phyloP scores from a whole-genome alignment of 2,797 vertebrate species.

The Choloepus didactylus region DNA sequence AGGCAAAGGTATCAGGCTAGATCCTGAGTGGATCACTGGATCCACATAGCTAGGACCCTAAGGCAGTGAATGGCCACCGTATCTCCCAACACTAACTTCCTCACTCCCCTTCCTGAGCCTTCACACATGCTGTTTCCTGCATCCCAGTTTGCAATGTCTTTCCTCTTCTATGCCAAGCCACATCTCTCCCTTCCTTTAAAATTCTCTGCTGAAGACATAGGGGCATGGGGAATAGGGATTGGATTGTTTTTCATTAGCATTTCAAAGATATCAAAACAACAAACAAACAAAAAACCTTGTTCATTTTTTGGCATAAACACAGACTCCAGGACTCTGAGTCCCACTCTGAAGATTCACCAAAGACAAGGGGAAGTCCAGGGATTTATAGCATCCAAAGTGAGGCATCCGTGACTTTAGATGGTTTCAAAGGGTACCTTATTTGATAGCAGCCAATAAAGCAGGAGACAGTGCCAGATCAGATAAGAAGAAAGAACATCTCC shows the following conservation, averaged over 20 bases:
- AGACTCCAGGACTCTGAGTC: background rate
- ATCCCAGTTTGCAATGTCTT: background rate
- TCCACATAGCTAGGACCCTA: background rate
- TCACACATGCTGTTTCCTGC: background rate
- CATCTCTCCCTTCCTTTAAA: background rate
- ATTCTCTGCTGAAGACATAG: background rate
- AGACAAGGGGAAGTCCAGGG: constrained; percentile 1
- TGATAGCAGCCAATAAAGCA: constrained; percentile 69
- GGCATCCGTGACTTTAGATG: constrained; percentile 59
- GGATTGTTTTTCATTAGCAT: background rate
- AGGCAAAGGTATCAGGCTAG: background rate
- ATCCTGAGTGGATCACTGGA: background rate
- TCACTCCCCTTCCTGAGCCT: background rate
- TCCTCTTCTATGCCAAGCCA: background rate
- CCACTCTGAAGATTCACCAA: background rate
- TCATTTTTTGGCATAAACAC: background rate
- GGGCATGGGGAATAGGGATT: background rate
- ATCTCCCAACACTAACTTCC: background rate
- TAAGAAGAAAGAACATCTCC: constrained; percentile 77
- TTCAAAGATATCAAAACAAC: background rate
- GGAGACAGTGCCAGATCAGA: constrained; percentile 65
- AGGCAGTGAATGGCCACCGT: background rate
- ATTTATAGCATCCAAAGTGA: constrained; percentile 9
- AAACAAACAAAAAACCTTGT: background rate
- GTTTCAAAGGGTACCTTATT: constrained; percentile 73